Base-by-base conservation (phyloP, 1,140 invertebrate genomes). In the Megalopta genalis region DNA sequence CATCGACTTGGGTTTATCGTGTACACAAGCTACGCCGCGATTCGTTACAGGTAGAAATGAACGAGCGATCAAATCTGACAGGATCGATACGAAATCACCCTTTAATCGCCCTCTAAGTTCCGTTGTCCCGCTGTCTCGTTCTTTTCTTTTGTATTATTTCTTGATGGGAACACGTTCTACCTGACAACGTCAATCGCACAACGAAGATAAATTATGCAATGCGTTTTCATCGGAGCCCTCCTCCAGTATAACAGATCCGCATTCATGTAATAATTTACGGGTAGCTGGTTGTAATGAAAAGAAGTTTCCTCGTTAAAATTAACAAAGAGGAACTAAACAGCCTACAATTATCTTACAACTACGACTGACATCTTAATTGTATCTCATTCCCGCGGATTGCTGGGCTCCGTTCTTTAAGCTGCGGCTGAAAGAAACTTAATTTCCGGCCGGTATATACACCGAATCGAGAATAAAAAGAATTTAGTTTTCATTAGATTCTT, bases 291-390 rank as follows among this genome's bases (percentile, higher is more conserved):
- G 8, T 16, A 18, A 42, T 23, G 60, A 64, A 72, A 72, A 65
- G 60, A 78, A 64, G 42, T 37, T 23, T 1, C 76, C 76, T 78
- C 76, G 76, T 78, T 78, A 72, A 72, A 57, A 72, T 52, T 64
- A 72, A 78, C 60, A 78, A 72, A 78, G 60, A 27, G 23, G 39
- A 62, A 10, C 21, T 25, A 72, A 52, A 72, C 42, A 14, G 39
- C 16, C 42, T 23, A 57, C 27, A 68, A 70, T 77, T 78, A 65
- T 73, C 23, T 21, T n/a, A 23, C 23, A 37, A 25, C 60, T 23
- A 59, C 23, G 52, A 72, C 52, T 52, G 54, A 70, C 67, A 49
- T 27, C 62, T 63, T 71, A 71, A 77, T 77, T 77, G 42, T 69
- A n/a, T 68, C 25, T 25, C 46, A 9, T 8, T 21, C 39, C 59